These are phyloP conservation scores for Alca torda DNA, from an alignment of 2,797 vertebrate species.

Conservation along the genomic window DNA sequence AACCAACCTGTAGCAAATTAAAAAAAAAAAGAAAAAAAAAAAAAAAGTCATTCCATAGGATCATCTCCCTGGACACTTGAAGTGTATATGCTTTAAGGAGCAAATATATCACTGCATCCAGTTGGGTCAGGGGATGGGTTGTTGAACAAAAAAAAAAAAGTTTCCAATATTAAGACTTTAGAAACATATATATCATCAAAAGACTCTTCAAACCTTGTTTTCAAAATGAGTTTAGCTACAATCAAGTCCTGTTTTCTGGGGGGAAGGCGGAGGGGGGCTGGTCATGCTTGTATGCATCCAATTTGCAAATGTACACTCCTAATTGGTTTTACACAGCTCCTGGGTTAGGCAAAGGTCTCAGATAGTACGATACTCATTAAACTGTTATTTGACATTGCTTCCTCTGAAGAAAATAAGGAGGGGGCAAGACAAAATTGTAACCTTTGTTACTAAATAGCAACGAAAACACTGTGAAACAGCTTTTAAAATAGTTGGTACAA, in stretches of 20 bases:
- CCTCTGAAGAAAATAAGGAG: conserved; percentile 1
- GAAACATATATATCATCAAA: neutral
- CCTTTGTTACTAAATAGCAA: conserved; percentile 15
- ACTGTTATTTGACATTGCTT: conserved; percentile 29
- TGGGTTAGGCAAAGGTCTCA: conserved; percentile 41
- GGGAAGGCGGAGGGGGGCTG: neutral
- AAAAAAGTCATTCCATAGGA: neutral
- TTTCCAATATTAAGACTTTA: neutral
- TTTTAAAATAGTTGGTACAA: conserved; percentile 45
- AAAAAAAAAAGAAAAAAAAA: too few species aligned
- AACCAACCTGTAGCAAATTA: neutral
- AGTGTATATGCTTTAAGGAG: neutral
- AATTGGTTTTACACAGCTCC: conserved; percentile 38
- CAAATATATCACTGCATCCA: neutral
- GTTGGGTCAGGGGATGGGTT: neutral
- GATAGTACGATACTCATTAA: conserved; percentile 54
- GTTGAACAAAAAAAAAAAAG: neutral
- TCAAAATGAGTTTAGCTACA: neutral
- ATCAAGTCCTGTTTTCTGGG: neutral
- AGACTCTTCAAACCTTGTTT: neutral
- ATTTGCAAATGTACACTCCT: conserved; percentile 49
- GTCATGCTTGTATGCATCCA: neutral
- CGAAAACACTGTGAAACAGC: conserved; percentile 5
- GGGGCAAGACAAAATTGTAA: conserved; percentile 6
- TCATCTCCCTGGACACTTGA: neutral